Evolutionary conservation across 1,140 invertebrate species (phyloP).

Genomic region (Melanaphis sacchari): DNA sequence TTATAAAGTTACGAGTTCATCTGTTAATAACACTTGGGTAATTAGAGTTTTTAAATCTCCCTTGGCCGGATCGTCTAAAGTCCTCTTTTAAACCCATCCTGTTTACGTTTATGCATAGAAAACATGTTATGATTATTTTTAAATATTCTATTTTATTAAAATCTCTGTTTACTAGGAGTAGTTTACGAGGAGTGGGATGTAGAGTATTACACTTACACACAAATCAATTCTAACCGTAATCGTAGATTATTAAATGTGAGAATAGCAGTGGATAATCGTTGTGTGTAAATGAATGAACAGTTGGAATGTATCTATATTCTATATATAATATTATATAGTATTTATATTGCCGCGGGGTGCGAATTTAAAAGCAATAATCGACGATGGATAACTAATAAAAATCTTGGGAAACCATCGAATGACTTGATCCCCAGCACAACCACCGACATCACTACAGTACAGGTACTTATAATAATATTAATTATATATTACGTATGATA

Average conservation of each 20-base stretch:
- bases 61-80: not conserved
- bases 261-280: not conserved
- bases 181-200: not conserved
- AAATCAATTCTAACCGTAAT: not conserved
- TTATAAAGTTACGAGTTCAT: not conserved
- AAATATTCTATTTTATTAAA: not conserved
- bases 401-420: slow-evolving; percentile 17
- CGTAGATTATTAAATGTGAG: not conserved
- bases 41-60: not conserved
- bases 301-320: not conserved
- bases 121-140: not conserved
- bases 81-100: not conserved
- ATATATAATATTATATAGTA: not conserved
- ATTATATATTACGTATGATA: not conserved
- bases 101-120: not conserved
- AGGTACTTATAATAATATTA: not conserved
- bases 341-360: not conserved
- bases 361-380: not conserved
- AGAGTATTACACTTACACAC: not conserved
- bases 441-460: not conserved
- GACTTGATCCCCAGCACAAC: not conserved
- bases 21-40: not conserved
- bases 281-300: slow-evolving; percentile 2
- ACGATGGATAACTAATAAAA: not conserved
- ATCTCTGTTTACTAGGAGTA: not conserved